Conservation (phyloP, 2,113 vertebrate genomes). For the Ceyx melanurus region DNA sequence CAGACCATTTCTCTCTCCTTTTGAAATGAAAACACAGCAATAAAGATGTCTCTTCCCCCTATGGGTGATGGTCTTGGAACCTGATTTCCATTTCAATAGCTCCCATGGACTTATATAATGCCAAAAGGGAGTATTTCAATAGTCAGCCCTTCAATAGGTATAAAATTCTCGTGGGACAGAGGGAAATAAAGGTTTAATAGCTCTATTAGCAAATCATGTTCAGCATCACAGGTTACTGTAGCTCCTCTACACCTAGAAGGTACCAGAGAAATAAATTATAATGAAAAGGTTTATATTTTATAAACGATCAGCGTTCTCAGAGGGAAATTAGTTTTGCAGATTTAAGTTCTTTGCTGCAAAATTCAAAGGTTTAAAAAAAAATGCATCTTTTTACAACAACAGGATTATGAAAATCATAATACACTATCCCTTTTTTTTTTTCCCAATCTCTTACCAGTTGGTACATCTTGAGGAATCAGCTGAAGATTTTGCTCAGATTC, state of each 20-base stretch:
- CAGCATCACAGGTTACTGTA: not conserved
- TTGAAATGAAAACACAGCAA: not conserved
- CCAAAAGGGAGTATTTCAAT: not conserved
- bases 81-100: not conserved
- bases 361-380: not conserved
- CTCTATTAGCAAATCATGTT: not conserved
- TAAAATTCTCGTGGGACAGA: not conserved
- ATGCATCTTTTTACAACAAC: not conserved
- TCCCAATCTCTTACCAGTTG: not conserved
- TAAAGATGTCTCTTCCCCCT: not conserved
- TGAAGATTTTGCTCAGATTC: not conserved
- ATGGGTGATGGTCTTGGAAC: not conserved
- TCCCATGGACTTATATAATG: not conserved
- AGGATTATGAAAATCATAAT: not conserved
- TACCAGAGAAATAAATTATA: not conserved
- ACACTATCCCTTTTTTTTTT: not conserved
- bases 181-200: not conserved
- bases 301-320: not conserved
- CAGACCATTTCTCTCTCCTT: not conserved
- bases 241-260: not conserved
- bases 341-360: not conserved
- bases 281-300: not conserved
- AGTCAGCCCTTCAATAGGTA: not conserved
- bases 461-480: not conserved
- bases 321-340: not conserved